Evolutionary conservation across 2,888 invertebrate genomes (phyloP).

Genomic region (Encarsia formosa): DNA sequence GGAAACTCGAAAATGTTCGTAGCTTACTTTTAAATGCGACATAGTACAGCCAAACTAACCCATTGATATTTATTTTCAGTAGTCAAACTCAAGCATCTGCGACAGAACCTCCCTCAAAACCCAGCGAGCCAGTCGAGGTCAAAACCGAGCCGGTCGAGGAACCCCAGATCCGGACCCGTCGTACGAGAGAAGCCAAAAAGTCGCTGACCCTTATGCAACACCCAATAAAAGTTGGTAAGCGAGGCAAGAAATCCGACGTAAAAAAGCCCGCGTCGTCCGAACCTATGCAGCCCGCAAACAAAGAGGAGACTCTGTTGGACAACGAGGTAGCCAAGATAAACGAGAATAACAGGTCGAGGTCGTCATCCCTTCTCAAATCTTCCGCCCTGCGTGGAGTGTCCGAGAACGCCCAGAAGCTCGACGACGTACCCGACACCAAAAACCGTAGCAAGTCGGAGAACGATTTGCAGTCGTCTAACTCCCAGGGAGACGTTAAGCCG

Average conservation of each 20-base stretch:
- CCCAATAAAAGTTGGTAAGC: conserved; percentile 3
- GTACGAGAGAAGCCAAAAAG: conserved; percentile 42
- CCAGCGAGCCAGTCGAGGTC: conserved; percentile 1
- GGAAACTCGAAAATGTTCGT: too few species aligned
- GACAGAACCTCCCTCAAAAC: neutral
- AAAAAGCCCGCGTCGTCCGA: too few species aligned
- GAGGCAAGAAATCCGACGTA: conserved; percentile 32
- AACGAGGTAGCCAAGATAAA: conserved; percentile 49
- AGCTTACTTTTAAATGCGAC: too few species aligned
- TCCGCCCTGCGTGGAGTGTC: conserved; percentile 45
- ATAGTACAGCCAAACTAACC: too few species aligned
- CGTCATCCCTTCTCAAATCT: conserved; percentile 31
- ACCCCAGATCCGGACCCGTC: conserved; percentile 35
- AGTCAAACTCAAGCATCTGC: conserved; percentile 13
- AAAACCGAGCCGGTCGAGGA: conserved; percentile 16
- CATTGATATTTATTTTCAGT: conserved; percentile 2
- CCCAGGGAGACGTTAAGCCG: neutral
- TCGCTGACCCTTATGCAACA: conserved; percentile 11
- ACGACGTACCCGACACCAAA: conserved; percentile 15
- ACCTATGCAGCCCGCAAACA: too few species aligned
- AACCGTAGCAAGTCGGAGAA: conserved; percentile 48
- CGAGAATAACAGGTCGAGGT: conserved; percentile 40
- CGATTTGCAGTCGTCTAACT: conserved; percentile 33
- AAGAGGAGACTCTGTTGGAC: conserved; percentile 41
- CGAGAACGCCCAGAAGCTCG: conserved; percentile 31